A percentile compares a stretch with the other conserved stretches of the same genome.
phyloP scores from a whole-genome alignment of 1,140 invertebrate species.

The Chironomus tepperi region DNA sequence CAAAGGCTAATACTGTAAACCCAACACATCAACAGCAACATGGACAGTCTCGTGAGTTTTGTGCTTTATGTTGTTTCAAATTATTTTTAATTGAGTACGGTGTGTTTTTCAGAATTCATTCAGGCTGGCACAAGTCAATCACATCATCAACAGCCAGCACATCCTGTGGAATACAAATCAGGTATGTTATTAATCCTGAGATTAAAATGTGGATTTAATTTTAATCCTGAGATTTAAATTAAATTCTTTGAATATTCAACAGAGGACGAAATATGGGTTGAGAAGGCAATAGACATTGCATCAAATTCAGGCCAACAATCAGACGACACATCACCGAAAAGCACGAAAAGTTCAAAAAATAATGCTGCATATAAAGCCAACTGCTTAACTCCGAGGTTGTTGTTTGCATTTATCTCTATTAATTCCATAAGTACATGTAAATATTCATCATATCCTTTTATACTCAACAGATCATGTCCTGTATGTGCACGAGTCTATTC shows the following conservation, averaged over 20 bases:
- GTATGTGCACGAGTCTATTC: constrained; percentile 70
- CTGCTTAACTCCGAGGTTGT: constrained; percentile 51
- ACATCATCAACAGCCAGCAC: background rate
- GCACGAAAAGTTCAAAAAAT: constrained; percentile 15
- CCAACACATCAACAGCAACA: background rate
- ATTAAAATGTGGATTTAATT: background rate
- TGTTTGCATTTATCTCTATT: too few relatives aligned
- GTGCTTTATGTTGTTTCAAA: background rate
- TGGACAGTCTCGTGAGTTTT: background rate
- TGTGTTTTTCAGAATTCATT: background rate
- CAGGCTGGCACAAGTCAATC: background rate
- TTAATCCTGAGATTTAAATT: too few relatives aligned
- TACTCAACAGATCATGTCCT: constrained; percentile 46
- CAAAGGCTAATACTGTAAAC: background rate
- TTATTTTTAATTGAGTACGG: background rate
- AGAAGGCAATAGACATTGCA: background rate
- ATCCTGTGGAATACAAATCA: background rate
- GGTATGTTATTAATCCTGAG: background rate
- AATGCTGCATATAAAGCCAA: constrained; percentile 44
- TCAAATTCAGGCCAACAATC: background rate
- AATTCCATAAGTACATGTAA: too few relatives aligned
- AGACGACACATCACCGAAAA: background rate
- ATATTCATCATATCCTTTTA: too few relatives aligned
- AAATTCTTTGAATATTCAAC: too few relatives aligned
- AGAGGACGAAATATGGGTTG: constrained; percentile 24